Percentiles rank a stretch among this genome's conserved stretches.
phyloP scores from a whole-genome alignment of 2,888 invertebrate species.

The Tenthredo distinguenda region DNA sequence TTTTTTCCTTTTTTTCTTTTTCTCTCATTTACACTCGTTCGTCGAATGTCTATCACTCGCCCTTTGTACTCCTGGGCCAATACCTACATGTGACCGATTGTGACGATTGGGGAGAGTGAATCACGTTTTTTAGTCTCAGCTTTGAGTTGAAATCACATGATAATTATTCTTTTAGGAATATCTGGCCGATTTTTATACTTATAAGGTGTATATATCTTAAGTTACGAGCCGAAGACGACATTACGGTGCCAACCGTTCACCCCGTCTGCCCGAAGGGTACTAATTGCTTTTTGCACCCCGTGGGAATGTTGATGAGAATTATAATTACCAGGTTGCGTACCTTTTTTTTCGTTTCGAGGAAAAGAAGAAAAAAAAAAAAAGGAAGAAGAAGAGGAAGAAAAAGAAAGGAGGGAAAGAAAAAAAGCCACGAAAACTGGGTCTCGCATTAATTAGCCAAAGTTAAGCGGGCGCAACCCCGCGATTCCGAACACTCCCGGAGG shows the following conservation, averaged over 20 bases:
- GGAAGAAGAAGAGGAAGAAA: slow-evolving; percentile 30
- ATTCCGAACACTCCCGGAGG: slow-evolving; percentile 6
- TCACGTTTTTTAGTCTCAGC: neutral
- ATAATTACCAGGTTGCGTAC: slow-evolving; percentile 68
- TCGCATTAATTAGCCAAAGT: slow-evolving; percentile 41
- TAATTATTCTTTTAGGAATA: slow-evolving; percentile 25
- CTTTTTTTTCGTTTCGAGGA: neutral
- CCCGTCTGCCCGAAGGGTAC: slow-evolving; percentile 57
- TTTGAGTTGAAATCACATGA: slow-evolving; percentile 42
- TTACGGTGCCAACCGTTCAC: slow-evolving; percentile 44
- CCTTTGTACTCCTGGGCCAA: neutral
- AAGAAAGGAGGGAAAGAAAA: slow-evolving; percentile 18
- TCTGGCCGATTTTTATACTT: slow-evolving; percentile 8
- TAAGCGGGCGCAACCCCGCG: slow-evolving; percentile 10
- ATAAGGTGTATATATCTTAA: slow-evolving; percentile 26
- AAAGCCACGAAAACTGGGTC: neutral
- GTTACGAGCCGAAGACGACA: slow-evolving; percentile 47
- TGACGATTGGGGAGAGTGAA: neutral
- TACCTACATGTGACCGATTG: neutral
- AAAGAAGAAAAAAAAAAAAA: slow-evolving; percentile 50
- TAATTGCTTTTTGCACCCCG: slow-evolving; percentile 70
- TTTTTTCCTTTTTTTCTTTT: neutral
- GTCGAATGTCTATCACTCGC: neutral
- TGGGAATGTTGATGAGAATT: slow-evolving; percentile 75
- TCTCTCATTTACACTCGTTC: neutral